Evolutionary conservation across 2,113 vertebrate species (phyloP), one percentile per base, ranked within the genome.

Genomic region (Sprattus sprattus): DNA sequence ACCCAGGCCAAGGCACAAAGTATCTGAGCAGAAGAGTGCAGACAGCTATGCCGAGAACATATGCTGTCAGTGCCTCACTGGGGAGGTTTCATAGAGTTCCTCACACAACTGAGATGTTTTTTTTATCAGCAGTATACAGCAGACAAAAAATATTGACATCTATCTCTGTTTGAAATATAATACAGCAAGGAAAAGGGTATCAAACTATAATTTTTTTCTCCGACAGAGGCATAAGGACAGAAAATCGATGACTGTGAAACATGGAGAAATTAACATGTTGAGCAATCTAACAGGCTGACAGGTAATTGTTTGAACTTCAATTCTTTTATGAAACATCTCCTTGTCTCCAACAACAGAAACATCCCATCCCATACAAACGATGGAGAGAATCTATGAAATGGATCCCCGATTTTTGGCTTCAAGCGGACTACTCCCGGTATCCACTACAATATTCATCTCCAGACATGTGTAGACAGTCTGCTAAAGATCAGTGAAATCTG

Each of bases 201-300:
- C 83, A 88, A 89, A 88, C 71, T 87, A 82, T 52, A 83, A 85
- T 89, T 85, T 39, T 85, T 88, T 85, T 90, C 81, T 88, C 67
- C 82, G 80, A 44, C 47, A 82, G 83, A 46, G 80, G 84, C 60
- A 50, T 7, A 49, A 4, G 11, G 85, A 89, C 88, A 88, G 88
- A 84, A 91, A 91, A 90, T 91, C 89, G 39, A 90, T 90, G 46
- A 81, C 60, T 3, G 13, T 18, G 75, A 82, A 88, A 85, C 46
- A 25, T 83, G 28, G 80, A 44, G 81, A 78, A 88, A 90, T 88
- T 84, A 87, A 86, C 60, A 87, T 71, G 83, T 49, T 83, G 86
- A 88, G 67, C 46, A 46, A 89, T 91, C 85, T 84, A 80, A 83
- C 81, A 85, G 71, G 45, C 54, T 46, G 0, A 57, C 16, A 47